Base-by-base conservation (phyloP, 2,888 invertebrate genomes). In the Euzophera pinguis region DNA sequence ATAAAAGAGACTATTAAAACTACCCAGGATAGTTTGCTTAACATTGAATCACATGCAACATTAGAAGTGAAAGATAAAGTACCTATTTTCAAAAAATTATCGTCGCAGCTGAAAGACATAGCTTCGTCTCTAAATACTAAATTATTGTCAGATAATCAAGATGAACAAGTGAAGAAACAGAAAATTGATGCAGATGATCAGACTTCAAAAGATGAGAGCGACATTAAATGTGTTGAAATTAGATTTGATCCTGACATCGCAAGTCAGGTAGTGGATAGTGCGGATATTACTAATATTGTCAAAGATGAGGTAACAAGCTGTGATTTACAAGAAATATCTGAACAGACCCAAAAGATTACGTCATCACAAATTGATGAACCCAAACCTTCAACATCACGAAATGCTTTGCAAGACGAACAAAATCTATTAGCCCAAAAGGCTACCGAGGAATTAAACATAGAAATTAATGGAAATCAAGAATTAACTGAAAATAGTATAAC, bases 1-100 rank as follows among this genome's bases (percentile, higher is more conserved):
- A 57, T 74, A 1, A 29, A 65, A 9, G 37, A 59, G 10, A 49
- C 69, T 1, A 32, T 75, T 1, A 61, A 67, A 29, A 69, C 61
- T 58, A 50, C 84, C 1, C 65, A 77, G 43, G 54, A 55, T 47
- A 61, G 61, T 51, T 54, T 81, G 8, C 16, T 12, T 1, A 64
- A 57, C 14, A 75, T 88, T n/a, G 77, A 86, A 59, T 61, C 69
- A 0, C 64, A 66, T 35, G 57, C 77, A 17, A 74, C 74, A 16
- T 60, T 90, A 54, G 84, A 84, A 64, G 90, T 89, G 0, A 87
- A 82, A 63, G 79, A 82, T 37, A 90, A 90, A 68, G 83, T 90
- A 59, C 88, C 88, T 1, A 74, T 87, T 37, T 85, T 83, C 38
- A 82, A 76, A 71, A 66, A 74, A 53, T 62, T 86, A 51, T 69